A percentile compares a stretch with the other conserved stretches of the same genome.
Conservation (phyloP, 2,113 vertebrate species). For the Pongo abelii region DNA sequence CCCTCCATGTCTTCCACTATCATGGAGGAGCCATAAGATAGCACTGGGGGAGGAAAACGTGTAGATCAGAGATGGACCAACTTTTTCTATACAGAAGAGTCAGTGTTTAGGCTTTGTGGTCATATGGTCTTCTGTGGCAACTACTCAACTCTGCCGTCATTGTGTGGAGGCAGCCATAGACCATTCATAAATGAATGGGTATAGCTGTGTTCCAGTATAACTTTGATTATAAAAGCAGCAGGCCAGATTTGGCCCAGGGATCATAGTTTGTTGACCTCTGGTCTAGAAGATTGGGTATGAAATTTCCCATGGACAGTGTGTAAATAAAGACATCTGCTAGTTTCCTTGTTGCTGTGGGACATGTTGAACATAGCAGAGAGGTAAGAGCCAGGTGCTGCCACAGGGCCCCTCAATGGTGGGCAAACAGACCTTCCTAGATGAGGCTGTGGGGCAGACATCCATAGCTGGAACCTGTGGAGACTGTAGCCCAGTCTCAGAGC, state of each 20-base stretch:
- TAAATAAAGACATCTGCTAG: not conserved
- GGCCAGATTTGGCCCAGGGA: not conserved
- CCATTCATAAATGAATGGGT: not conserved
- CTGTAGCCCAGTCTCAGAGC: not conserved
- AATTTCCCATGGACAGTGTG: not conserved
- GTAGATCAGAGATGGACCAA: not conserved
- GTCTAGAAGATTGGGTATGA: not conserved
- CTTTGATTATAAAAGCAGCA: not conserved
- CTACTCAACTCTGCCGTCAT: not conserved
- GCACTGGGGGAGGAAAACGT: not conserved
- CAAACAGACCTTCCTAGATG: not conserved
- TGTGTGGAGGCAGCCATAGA: not conserved
- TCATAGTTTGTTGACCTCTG: not conserved
- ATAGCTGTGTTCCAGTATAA: not conserved
- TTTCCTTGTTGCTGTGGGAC: not conserved
- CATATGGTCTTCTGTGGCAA: not conserved
- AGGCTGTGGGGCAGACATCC: not conserved
- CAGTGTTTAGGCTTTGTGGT: not conserved
- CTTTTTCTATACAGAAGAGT: not conserved
- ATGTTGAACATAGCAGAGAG: not conserved
- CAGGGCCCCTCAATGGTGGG: not conserved
- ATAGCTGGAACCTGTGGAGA: not conserved
- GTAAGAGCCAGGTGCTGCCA: not conserved
- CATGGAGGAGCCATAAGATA: not conserved
- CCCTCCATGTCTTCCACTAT: rapidly evolving